These are phyloP conservation scores for Acleris laterana DNA, from an alignment of 2,888 invertebrate genomes.

Conservation along the genomic window DNA sequence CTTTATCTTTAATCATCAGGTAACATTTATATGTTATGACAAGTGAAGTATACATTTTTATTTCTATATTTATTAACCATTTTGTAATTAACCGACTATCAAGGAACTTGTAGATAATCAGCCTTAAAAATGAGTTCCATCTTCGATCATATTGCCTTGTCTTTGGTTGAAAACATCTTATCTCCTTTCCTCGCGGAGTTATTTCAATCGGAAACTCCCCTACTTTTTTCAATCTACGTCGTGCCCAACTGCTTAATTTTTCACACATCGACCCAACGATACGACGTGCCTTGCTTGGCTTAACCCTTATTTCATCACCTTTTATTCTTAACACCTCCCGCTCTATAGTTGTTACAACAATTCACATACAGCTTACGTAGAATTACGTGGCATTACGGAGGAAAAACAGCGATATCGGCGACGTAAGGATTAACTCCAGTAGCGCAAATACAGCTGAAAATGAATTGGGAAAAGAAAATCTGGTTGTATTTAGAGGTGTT, in stretches of 20 bases:
- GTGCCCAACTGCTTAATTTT: no score
- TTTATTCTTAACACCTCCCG: not conserved
- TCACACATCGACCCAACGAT: no score
- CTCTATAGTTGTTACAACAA: not conserved
- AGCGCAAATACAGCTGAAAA: not conserved
- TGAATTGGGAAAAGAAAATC: not conserved
- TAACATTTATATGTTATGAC: conserved; percentile 11
- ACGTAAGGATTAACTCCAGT: not conserved
- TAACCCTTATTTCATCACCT: no score
- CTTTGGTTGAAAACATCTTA: not conserved
- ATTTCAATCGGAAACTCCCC: no score
- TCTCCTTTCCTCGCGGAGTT: no score
- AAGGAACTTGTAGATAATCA: conserved; percentile 9
- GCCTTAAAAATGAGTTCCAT: conserved; percentile 13
- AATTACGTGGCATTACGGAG: not conserved
- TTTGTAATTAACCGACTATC: conserved; percentile 6
- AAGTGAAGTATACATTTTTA: no score
- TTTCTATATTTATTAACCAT: conserved; percentile 13
- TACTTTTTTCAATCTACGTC: no score
- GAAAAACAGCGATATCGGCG: not conserved
- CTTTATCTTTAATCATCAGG: conserved; percentile 11
- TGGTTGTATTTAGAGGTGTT: not conserved
- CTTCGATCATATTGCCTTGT: conserved; percentile 6
- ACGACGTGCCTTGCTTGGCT: no score
- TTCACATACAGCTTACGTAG: not conserved